Evolutionary conservation across 1,140 invertebrate species (phyloP).

Genomic region (Armadillidium nasatum): DNA sequence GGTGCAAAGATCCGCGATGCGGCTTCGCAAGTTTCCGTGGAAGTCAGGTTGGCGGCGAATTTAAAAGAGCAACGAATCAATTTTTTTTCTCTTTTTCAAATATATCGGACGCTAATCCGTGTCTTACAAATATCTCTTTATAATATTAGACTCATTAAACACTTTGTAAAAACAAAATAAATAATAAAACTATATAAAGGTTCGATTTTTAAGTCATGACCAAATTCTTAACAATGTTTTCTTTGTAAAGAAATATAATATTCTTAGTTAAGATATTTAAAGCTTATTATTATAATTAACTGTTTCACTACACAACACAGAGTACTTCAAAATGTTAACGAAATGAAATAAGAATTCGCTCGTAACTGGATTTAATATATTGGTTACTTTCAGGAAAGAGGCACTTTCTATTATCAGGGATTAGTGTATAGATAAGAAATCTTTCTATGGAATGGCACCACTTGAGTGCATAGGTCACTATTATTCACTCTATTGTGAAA

Average conservation of each 20-base stretch:
- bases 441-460: constrained; percentile 25
- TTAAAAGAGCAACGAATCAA: background rate
- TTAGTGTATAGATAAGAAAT: background rate
- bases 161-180: too few species aligned
- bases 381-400: too few species aligned
- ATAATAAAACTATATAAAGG: background rate
- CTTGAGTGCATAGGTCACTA: constrained; percentile 31
- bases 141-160: too few species aligned
- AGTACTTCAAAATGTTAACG: background rate
- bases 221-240: background rate
- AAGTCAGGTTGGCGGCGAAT: constrained; percentile 3
- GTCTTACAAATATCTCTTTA: too few species aligned
- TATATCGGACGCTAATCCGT: background rate
- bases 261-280: background rate
- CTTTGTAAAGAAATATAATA: background rate
- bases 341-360: background rate
- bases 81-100: background rate
- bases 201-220: constrained; percentile 5
- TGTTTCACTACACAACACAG: background rate
- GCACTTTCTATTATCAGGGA: background rate
- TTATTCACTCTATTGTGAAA: constrained; percentile 45
- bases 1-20: constrained; percentile 7
- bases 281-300: background rate
- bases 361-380: background rate
- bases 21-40: constrained; percentile 10